Base-by-base conservation (phyloP, 2,113 vertebrate genomes). In the Larimichthys polyactis region DNA sequence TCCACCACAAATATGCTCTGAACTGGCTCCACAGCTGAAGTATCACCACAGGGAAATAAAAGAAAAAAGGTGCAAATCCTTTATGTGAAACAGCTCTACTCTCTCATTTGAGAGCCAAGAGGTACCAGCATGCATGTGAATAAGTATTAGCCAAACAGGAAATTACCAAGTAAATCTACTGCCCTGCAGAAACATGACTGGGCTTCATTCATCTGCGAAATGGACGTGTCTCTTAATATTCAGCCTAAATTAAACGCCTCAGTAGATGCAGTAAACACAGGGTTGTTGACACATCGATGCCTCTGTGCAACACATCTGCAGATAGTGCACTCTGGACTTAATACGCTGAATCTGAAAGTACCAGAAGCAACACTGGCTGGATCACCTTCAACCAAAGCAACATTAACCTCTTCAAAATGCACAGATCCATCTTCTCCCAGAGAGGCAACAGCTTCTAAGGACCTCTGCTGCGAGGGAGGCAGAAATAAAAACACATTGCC, bases 401-500 rank as follows among this genome's bases (percentile, higher is more conserved):
- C 71, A 79, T 82, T 32, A 69, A 29, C 75, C 43, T 83, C 54
- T 52, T 40, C 36, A 17, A 78, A 75, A 75, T 16, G 63, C 54
- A 66, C 3, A 75, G 69, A 87, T 89, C 78, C 59, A 29, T 54
- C 57, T 36, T 44, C 29, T 65, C 70, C 32, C 24, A 60, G 7
- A 69, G 52, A 66, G 58, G 20, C 40, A 5, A n/a, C 24, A 2
- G 27, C 71, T 78, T 16, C 3, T 48, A 54, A 81, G 69, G 52
- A 15, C 19, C 16, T 8, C 24, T 14, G 43, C 63, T 80, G 75
- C 48, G 32, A 82, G 51, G 70, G 81, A 51, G 70, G 67, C 36
- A 4, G 57, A 78, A 81, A 83, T 65, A 54, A 89, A 84, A 79
- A 81, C 63, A 66, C 73, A 75, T 80, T n/a, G 65, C 27, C 70